Percentiles rank a stretch among this genome's conserved stretches.
These are phyloP conservation scores for Cryptophagus acutangulus DNA, from an alignment of 2,888 invertebrate species.

Conservation along the genomic window DNA sequence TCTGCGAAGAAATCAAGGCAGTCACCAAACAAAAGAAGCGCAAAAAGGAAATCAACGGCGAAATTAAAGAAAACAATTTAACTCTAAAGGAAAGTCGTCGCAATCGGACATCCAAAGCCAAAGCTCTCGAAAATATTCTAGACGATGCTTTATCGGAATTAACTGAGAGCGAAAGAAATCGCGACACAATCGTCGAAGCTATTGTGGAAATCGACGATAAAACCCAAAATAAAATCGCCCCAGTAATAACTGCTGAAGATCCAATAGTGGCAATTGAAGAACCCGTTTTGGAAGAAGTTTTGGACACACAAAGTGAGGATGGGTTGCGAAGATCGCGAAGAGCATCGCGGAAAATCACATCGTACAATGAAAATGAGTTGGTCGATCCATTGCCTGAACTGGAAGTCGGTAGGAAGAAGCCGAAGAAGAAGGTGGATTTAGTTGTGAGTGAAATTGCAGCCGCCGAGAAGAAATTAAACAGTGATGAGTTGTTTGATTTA, in stretches of 20 bases:
- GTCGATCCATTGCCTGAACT: constrained; percentile 34
- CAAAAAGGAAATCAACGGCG: background rate
- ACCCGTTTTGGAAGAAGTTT: background rate
- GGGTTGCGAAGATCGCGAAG: constrained; percentile 30
- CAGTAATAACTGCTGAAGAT: constrained; percentile 1
- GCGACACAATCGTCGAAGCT: background rate
- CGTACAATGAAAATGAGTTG: constrained; percentile 38
- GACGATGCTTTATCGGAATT: constrained; percentile 30
- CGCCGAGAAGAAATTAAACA: constrained; percentile 29
- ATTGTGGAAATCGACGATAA: background rate
- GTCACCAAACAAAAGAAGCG: background rate
- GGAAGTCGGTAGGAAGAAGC: constrained; percentile 23
- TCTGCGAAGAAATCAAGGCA: background rate
- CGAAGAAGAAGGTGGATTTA: constrained; percentile 9
- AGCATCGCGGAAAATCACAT: constrained; percentile 34
- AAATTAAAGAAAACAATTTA: constrained; percentile 8
- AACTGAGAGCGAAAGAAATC: constrained; percentile 19
- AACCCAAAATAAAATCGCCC: background rate
- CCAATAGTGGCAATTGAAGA: background rate
- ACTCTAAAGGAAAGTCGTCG: constrained; percentile 1
- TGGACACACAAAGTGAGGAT: background rate
- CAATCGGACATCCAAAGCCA: constrained; percentile 29
- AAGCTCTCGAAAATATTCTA: constrained; percentile 33
- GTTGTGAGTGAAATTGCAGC: constrained; percentile 9
- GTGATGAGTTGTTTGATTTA: constrained; percentile 36